A percentile compares a stretch with the other conserved stretches of the same genome.
phyloP scores from a whole-genome alignment of 2,113 vertebrate genomes.

The Oreotrochilus melanogaster region DNA sequence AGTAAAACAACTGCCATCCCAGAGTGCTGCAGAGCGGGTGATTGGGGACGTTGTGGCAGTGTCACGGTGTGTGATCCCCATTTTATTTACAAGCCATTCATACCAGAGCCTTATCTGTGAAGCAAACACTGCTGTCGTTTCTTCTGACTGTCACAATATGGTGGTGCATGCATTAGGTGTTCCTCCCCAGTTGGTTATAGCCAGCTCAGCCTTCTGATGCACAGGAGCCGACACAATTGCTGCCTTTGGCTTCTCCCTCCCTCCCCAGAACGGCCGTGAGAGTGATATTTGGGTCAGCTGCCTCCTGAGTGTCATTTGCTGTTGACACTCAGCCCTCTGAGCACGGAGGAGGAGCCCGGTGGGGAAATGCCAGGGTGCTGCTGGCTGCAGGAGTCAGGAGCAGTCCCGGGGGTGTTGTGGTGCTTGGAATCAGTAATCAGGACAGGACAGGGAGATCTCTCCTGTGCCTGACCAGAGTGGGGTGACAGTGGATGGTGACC shows the following conservation, averaged over 20 bases:
- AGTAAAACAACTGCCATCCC: neutral
- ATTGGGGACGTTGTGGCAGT: neutral
- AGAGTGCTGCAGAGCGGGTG: neutral
- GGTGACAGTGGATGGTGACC: neutral
- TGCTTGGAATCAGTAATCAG: neutral
- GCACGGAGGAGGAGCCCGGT: neutral
- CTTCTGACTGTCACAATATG: neutral
- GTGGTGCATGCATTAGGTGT: neutral
- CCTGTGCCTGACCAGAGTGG: neutral
- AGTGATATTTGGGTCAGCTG: conserved; percentile 64
- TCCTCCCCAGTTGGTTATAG: neutral
- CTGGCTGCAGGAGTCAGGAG: neutral
- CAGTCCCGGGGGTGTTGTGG: neutral
- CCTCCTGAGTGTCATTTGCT: conserved; percentile 19
- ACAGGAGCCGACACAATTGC: conserved; percentile 18
- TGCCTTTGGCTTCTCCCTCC: conserved; percentile 37
- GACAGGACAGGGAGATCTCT: neutral
- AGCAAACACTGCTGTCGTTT: neutral
- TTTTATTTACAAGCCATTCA: neutral
- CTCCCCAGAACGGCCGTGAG: neutral
- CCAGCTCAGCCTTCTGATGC: neutral
- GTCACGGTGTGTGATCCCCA: neutral
- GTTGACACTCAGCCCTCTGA: conserved; percentile 45
- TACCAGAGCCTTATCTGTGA: neutral
- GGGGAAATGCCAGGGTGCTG: neutral